Evolutionary conservation across 2,797 vertebrate genomes (phyloP).

Genomic region (Pempheris klunzingeri): DNA sequence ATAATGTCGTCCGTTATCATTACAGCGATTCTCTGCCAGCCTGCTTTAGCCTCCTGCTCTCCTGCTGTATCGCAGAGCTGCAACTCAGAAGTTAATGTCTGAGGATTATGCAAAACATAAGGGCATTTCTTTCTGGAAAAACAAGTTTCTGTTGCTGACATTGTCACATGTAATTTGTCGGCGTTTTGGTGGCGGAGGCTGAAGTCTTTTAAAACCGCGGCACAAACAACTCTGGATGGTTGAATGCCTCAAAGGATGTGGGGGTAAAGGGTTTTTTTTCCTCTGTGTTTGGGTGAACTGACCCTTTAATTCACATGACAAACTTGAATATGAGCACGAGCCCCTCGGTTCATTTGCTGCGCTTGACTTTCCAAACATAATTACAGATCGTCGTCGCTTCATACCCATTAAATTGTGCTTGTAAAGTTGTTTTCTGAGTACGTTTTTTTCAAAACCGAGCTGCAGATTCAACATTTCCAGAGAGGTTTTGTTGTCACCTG

Average conservation of each 20-base stretch:
- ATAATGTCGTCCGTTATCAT: too few relatives aligned
- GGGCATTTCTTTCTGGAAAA: neutral
- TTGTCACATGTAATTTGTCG: neutral
- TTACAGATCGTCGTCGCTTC: neutral
- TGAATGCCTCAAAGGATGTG: neutral
- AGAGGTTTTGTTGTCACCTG: constrained; percentile 34
- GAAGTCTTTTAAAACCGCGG: neutral
- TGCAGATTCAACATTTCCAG: neutral
- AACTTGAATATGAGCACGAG: neutral
- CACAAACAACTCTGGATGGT: neutral
- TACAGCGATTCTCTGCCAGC: too few relatives aligned
- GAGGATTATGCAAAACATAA: neutral
- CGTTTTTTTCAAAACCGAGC: neutral
- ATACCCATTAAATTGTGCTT: neutral
- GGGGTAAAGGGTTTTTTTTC: neutral
- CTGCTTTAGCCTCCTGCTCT: too few relatives aligned
- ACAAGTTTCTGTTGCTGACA: neutral
- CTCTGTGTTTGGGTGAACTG: neutral
- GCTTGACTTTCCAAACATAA: neutral
- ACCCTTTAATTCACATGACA: constrained; percentile 8
- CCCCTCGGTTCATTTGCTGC: neutral
- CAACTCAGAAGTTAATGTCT: too few relatives aligned
- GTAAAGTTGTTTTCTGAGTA: neutral
- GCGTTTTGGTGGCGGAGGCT: neutral
- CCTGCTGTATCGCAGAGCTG: too few relatives aligned